A percentile compares a stretch with the other conserved stretches of the same genome.
Evolutionary conservation across 2,888 invertebrate genomes (phyloP).

Genomic region (Drosophila quinaria): DNA sequence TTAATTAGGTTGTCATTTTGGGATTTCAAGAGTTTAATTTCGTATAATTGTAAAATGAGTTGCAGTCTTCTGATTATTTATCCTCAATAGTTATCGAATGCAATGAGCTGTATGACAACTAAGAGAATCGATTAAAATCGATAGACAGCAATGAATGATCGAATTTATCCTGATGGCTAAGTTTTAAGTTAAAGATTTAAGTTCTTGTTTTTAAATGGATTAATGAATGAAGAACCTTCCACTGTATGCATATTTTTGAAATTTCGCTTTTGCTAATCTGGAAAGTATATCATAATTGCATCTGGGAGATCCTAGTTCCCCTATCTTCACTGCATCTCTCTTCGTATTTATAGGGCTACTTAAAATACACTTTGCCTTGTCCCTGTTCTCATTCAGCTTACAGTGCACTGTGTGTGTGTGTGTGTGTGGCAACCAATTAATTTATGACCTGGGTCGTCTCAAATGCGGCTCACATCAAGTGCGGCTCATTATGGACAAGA

Average conservation of each 20-base stretch:
- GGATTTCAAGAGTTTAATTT: no score
- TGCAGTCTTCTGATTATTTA: no score
- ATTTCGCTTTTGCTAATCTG: neutral
- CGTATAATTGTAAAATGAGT: no score
- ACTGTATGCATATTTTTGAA: no score
- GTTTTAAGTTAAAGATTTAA: no score
- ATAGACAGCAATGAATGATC: no score
- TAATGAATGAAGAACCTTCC: no score
- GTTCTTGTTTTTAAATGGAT: no score
- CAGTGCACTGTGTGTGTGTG: slow-evolving; percentile 11
- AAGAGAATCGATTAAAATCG: no score
- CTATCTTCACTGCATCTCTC: neutral
- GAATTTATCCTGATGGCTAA: no score
- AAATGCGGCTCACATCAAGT: slow-evolving; percentile 49
- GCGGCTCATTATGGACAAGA: slow-evolving; percentile 50
- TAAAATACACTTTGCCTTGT: slow-evolving; percentile 44
- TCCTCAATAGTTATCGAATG: neutral
- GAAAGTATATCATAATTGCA: slow-evolving; percentile 8
- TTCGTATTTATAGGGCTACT: slow-evolving; percentile 8
- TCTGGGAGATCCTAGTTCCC: neutral
- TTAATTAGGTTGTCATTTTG: no score
- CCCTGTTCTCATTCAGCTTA: slow-evolving; percentile 38
- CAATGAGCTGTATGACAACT: no score
- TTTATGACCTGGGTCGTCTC: slow-evolving; percentile 58
- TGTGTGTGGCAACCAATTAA: slow-evolving; percentile 54